Percentiles rank a stretch among this genome's conserved stretches.
Evolutionary conservation across 2,113 vertebrate genomes (phyloP).

Genomic region (Crotalus helleri): DNA sequence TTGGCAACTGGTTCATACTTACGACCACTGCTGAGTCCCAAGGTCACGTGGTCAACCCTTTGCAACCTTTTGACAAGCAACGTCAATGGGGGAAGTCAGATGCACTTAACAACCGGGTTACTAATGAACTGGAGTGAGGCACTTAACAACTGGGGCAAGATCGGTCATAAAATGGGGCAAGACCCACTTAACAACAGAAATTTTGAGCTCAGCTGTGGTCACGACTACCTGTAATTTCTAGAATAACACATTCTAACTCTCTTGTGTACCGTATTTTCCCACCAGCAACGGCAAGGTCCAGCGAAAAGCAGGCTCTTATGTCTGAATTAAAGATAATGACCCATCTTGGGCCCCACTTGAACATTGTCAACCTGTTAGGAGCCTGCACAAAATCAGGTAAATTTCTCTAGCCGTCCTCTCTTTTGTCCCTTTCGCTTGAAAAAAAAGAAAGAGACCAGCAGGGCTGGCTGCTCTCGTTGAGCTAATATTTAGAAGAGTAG

Average conservation of each 20-base stretch:
- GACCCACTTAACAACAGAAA: too few species aligned
- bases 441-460: background rate
- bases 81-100: too few species aligned
- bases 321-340: constrained; percentile 99
- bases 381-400: constrained; percentile 98
- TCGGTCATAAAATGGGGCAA: too few species aligned
- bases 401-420: background rate
- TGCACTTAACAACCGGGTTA: too few species aligned
- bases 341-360: constrained; percentile 94
- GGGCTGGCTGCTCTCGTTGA: background rate
- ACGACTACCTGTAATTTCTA: background rate
- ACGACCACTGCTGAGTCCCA: too few species aligned
- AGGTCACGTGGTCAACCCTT: too few species aligned
- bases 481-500: background rate
- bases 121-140: too few species aligned
- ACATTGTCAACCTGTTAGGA: constrained; percentile 95
- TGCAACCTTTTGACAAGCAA: too few species aligned
- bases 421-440: background rate
- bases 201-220: too few species aligned
- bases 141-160: too few species aligned
- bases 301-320: constrained; percentile 98
- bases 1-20: too few species aligned
- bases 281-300: constrained; percentile 94
- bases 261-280: constrained; percentile 16
- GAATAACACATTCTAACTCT: background rate